Evolutionary conservation across 1,140 invertebrate genomes (phyloP).

Genomic region (Papilio polytes): DNA sequence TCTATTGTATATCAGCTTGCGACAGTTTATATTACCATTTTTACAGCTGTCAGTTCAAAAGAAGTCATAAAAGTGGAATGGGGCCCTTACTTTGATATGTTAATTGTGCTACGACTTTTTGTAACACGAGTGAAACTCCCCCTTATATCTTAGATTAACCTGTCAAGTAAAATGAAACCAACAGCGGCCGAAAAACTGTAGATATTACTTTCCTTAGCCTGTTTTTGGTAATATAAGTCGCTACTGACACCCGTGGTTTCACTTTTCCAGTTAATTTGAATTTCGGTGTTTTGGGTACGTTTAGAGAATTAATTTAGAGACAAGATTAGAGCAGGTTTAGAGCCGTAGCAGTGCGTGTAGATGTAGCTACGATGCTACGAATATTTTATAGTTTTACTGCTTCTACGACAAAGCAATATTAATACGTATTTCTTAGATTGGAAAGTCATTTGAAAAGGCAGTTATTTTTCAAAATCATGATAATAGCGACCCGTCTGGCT

Average conservation of each 20-base stretch:
- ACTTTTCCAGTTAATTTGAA: not conserved
- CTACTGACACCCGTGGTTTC: not conserved
- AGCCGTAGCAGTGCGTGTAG: too few relatives aligned
- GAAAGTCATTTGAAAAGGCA: too few relatives aligned
- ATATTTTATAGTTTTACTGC: too few relatives aligned
- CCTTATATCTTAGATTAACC: not conserved
- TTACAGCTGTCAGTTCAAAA: not conserved
- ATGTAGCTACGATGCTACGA: too few relatives aligned
- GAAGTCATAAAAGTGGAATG: not conserved
- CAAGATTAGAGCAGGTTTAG: not conserved
- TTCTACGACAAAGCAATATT: too few relatives aligned
- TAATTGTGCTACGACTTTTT: slow-evolving; percentile 6
- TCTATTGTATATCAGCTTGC: not conserved
- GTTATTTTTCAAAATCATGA: too few relatives aligned
- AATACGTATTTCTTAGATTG: too few relatives aligned
- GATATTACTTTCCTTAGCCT: slow-evolving; percentile 6
- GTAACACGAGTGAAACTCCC: not conserved
- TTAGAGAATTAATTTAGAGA: not conserved
- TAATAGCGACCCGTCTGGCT: too few relatives aligned
- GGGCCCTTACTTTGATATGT: slow-evolving; percentile 3
- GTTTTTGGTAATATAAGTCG: not conserved
- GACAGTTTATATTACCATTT: not conserved
- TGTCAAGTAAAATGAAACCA: slow-evolving; percentile 9
- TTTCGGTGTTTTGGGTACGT: not conserved
- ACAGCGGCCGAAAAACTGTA: not conserved